Evolutionary conservation across 2,113 vertebrate species (phyloP).

Genomic region (Eidolon helvum): DNA sequence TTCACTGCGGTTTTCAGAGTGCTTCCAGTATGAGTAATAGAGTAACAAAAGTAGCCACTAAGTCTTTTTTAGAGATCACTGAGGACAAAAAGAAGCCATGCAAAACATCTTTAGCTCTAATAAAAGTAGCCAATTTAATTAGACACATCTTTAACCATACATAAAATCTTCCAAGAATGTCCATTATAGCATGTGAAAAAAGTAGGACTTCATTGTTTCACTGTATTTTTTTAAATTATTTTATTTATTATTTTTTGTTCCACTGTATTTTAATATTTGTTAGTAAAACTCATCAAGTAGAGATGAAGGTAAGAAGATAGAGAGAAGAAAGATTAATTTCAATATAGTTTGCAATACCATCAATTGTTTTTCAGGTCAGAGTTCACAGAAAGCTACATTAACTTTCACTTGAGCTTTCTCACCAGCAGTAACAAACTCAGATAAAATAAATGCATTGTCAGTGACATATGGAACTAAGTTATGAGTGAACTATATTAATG

Average conservation of each 20-base stretch:
- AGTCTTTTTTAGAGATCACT: not conserved
- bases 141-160: not conserved
- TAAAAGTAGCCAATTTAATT: constrained; percentile 13
- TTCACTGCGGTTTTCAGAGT: not conserved
- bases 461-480: not conserved
- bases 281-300: not conserved
- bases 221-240: not conserved
- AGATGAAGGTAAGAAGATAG: not conserved
- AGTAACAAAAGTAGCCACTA: not conserved
- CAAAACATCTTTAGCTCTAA: not conserved
- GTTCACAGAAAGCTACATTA: not conserved
- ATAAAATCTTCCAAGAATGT: not conserved
- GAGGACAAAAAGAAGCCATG: not conserved
- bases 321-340: not conserved
- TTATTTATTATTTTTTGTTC: not conserved
- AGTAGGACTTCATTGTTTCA: not conserved
- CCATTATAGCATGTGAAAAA: not conserved
- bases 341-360: not conserved
- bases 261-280: not conserved
- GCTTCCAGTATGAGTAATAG: not conserved
- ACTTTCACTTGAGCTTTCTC: not conserved
- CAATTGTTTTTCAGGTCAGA: not conserved
- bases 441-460: not conserved
- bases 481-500: not conserved
- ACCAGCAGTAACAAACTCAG: not conserved